Conservation (phyloP, 2,797 vertebrate genomes). For the Epinephelus awoara region DNA sequence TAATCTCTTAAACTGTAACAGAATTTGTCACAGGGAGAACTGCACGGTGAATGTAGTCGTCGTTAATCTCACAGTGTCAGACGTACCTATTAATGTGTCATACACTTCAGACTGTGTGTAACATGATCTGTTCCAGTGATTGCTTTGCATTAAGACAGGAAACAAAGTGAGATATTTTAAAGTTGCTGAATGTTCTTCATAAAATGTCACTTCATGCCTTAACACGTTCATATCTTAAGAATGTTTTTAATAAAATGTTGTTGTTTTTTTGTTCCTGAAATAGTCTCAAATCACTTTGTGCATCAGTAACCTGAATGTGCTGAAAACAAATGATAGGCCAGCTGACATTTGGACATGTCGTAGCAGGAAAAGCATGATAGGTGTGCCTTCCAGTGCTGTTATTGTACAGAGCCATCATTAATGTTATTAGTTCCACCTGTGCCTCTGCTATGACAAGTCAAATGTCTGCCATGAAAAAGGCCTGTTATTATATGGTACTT, state of each 20-base stretch:
- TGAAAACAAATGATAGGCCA: not conserved
- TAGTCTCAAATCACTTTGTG: not conserved
- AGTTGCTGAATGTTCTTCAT: not conserved
- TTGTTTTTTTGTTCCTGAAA: not conserved
- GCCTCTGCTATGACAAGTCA: no score
- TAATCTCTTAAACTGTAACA: not conserved
- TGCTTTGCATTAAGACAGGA: not conserved
- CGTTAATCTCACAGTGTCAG: not conserved
- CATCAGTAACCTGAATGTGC: not conserved
- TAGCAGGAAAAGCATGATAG: not conserved
- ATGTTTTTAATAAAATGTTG: slow-evolving; percentile 3
- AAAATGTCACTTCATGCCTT: slow-evolving; percentile 15
- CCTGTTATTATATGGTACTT: not conserved
- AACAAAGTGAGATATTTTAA: not conserved
- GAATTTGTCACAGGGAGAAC: not conserved
- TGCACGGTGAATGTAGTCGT: not conserved
- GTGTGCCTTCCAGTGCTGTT: not conserved
- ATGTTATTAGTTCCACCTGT: no score
- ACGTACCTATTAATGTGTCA: slow-evolving; percentile 1
- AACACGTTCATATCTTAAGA: slow-evolving; percentile 1
- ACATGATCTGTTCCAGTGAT: not conserved
- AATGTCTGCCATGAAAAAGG: no score
- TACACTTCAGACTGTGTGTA: not conserved
- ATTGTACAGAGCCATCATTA: not conserved
- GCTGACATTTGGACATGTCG: not conserved